These are phyloP conservation scores for Dreissena polymorpha DNA, from an alignment of 1,140 invertebrate genomes.

Conservation along the genomic window DNA sequence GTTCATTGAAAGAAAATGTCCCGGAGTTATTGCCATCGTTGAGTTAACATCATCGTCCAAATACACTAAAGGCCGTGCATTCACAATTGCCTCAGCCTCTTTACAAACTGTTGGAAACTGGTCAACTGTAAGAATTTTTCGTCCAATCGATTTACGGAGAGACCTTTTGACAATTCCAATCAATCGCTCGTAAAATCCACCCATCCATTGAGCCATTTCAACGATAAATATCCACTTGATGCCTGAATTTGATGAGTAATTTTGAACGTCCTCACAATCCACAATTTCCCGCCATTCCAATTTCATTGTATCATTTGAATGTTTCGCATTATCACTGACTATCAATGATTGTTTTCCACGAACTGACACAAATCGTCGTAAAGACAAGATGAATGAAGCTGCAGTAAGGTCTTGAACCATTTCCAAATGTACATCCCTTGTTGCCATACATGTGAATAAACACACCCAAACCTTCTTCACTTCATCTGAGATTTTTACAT, in stretches of 20 bases:
- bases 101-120: slow-evolving; percentile 17
- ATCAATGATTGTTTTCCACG: slow-evolving; percentile 1
- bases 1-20: neutral
- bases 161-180: slow-evolving; percentile 16
- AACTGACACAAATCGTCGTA: slow-evolving; percentile 13
- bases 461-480: slow-evolving; percentile 26
- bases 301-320: slow-evolving; percentile 25
- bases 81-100: neutral
- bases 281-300: neutral
- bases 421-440: slow-evolving; percentile 19
- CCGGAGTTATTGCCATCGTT: neutral
- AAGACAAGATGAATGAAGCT: neutral
- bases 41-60: slow-evolving; percentile 19
- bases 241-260: neutral
- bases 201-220: slow-evolving; percentile 24
- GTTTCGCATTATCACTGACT: slow-evolving; percentile 22
- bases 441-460: slow-evolving; percentile 13
- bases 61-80: slow-evolving; percentile 6
- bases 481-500: too few species aligned
- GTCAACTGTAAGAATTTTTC: neutral
- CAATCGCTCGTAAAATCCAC: slow-evolving; percentile 5
- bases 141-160: neutral
- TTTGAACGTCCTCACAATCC: neutral
- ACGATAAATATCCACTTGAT: neutral
- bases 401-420: slow-evolving; percentile 29